phyloP scores from a whole-genome alignment of 1,140 invertebrate genomes.

The Megathymus violae region DNA sequence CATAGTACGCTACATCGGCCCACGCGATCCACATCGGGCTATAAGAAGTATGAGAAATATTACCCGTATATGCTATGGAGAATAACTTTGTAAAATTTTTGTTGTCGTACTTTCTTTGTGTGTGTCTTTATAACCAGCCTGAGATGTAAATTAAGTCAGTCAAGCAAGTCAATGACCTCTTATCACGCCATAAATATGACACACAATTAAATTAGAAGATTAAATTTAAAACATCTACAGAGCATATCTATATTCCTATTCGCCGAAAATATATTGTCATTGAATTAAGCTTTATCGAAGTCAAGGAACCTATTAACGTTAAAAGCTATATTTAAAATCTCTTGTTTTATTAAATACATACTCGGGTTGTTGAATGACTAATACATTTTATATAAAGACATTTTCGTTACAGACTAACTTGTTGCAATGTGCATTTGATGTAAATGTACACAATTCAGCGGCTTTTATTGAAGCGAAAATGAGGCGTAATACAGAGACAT shows the following conservation, averaged over 20 bases:
- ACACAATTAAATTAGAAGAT: too few relatives aligned
- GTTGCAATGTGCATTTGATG: background rate
- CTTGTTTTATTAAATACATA: slow-evolving; percentile 24
- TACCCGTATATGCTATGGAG: too few relatives aligned
- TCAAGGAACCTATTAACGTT: slow-evolving; percentile 72
- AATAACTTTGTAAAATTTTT: too few relatives aligned
- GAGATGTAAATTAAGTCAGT: too few relatives aligned
- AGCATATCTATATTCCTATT: slow-evolving; percentile 3
- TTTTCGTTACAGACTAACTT: slow-evolving; percentile 14
- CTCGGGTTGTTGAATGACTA: slow-evolving; percentile 8
- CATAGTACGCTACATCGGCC: too few relatives aligned
- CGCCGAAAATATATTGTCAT: slow-evolving; percentile 30
- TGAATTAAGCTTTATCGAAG: slow-evolving; percentile 53
- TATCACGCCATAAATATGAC: too few relatives aligned
- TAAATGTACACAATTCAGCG: slow-evolving; percentile 1
- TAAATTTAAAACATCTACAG: too few relatives aligned
- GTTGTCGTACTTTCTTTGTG: too few relatives aligned
- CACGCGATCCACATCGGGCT: too few relatives aligned
- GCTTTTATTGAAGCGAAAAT: background rate
- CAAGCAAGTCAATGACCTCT: too few relatives aligned
- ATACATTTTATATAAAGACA: slow-evolving; percentile 10
- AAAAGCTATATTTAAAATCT: slow-evolving; percentile 22
- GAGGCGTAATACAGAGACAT: background rate
- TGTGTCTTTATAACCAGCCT: too few relatives aligned
- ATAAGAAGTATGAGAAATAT: too few relatives aligned